phyloP scores from a whole-genome alignment of 2,797 vertebrate species.

The Squalus acanthias region DNA sequence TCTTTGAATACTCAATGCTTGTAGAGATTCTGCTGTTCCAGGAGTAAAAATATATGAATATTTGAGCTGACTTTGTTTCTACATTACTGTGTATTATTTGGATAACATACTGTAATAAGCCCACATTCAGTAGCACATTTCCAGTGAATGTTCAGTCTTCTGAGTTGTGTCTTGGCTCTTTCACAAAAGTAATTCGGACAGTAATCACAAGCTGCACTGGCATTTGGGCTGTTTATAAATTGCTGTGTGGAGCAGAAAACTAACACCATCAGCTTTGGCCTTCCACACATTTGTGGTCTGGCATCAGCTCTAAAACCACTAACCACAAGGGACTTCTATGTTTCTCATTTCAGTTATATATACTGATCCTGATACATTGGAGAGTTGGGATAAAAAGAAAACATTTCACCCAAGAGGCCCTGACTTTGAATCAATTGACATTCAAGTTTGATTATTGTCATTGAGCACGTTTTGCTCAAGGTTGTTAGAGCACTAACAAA shows the following conservation, averaged over 20 bases:
- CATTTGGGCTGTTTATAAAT: background rate
- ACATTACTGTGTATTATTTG: background rate
- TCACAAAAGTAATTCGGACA: background rate
- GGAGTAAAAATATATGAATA: background rate
- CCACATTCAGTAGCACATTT: background rate
- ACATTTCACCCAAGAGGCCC: background rate
- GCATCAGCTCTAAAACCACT: slow-evolving; percentile 39
- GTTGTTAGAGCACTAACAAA: background rate
- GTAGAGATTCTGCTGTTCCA: background rate
- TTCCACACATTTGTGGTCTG: slow-evolving; percentile 45
- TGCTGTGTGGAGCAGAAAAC: slow-evolving; percentile 9
- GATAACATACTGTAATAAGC: background rate
- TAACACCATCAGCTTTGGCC: slow-evolving; percentile 40
- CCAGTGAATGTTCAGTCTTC: background rate
- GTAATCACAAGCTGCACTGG: background rate
- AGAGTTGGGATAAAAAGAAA: background rate
- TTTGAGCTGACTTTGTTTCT: background rate
- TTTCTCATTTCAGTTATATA: background rate
- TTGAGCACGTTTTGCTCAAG: background rate
- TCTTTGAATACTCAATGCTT: background rate
- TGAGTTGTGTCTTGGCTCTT: background rate
- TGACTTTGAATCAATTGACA: background rate
- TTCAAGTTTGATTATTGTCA: background rate
- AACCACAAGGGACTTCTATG: background rate
- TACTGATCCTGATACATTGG: background rate